Evolutionary conservation across 2,113 vertebrate genomes (phyloP).

Genomic region (Turdus rufiventris): DNA sequence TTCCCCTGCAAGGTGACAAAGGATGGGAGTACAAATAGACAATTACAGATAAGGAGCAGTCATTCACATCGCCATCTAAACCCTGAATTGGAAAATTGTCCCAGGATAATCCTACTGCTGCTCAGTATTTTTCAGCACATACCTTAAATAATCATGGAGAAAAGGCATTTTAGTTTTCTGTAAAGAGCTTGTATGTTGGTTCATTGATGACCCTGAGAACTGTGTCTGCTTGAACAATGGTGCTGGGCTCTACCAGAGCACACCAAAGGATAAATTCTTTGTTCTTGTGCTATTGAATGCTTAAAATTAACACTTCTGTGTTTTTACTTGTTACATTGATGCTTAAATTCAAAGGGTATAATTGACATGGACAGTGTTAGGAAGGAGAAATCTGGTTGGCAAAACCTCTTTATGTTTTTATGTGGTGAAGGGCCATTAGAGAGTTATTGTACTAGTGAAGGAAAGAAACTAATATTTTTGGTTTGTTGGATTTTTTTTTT

Average conservation of each 20-base stretch:
- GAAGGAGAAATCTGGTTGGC: slow-evolving; percentile 27
- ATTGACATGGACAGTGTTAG: not conserved
- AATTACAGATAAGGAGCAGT: not conserved
- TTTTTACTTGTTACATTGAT: not conserved
- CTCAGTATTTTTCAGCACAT: not conserved
- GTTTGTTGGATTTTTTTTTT: not conserved
- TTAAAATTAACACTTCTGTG: not conserved
- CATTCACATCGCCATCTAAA: not conserved
- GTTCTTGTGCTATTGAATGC: not conserved
- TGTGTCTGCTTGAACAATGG: not conserved
- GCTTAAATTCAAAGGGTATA: not conserved
- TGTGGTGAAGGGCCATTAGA: not conserved
- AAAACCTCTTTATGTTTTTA: not conserved
- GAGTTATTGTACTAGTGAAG: not conserved
- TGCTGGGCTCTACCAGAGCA: not conserved
- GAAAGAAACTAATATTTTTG: not conserved
- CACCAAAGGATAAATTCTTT: not conserved
- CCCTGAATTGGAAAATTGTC: not conserved
- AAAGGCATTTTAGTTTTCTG: not conserved
- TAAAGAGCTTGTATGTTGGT: not conserved
- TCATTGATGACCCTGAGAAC: not conserved
- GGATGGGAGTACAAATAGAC: not conserved
- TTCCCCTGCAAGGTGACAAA: not conserved
- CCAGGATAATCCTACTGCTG: not conserved
- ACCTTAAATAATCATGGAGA: not conserved